These are phyloP conservation scores for Aegithalos caudatus DNA, from an alignment of 2,113 vertebrate species.

Conservation along the genomic window DNA sequence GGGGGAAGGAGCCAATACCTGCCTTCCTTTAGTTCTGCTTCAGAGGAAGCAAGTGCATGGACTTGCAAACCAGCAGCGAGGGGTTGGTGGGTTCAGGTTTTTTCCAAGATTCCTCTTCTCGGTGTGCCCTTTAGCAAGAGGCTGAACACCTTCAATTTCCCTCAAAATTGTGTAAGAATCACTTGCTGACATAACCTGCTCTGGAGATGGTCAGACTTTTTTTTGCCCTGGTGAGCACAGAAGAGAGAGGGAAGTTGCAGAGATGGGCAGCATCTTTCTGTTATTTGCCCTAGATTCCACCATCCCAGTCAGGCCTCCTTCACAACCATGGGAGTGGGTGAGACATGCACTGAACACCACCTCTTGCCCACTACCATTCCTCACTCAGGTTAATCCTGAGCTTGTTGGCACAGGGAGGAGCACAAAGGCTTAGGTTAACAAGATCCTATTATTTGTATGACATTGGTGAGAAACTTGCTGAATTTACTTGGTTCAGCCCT, in stretches of 20 bases:
- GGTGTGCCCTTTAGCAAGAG: background rate
- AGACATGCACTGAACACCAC: background rate
- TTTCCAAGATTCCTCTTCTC: background rate
- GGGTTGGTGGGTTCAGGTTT: background rate
- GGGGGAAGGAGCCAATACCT: background rate
- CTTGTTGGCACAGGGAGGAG: background rate
- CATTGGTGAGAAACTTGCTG: background rate
- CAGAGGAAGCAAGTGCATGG: background rate
- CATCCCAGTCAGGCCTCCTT: background rate
- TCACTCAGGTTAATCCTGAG: background rate
- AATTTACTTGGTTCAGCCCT: background rate
- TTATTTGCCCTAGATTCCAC: background rate
- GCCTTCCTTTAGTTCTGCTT: background rate
- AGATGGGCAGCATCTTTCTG: background rate
- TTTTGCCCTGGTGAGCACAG: background rate
- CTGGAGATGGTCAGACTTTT: background rate
- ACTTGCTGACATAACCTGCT: background rate
- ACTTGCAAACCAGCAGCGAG: background rate
- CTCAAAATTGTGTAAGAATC: background rate
- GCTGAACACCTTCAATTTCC: background rate
- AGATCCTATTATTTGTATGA: fast-evolving
- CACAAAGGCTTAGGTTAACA: background rate
- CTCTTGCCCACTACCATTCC: background rate
- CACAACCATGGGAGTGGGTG: background rate
- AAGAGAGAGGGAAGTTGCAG: background rate